phyloP scores from a whole-genome alignment of 2,888 invertebrate species.

The Caenorhabditis doughertyi region DNA sequence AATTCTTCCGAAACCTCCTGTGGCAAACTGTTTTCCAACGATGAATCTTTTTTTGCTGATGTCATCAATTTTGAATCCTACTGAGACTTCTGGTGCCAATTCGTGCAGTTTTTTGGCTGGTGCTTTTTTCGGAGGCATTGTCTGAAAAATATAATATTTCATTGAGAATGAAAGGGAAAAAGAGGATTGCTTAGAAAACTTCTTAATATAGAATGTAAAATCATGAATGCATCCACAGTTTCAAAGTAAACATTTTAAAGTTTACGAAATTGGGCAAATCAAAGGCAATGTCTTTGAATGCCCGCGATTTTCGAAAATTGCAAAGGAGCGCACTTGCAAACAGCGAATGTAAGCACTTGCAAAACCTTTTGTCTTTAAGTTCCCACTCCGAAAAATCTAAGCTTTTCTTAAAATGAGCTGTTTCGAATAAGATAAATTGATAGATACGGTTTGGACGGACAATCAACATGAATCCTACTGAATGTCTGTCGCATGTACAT shows the following conservation, averaged over 20 bases:
- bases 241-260: too few relatives aligned
- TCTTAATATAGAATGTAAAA: too few relatives aligned
- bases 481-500: too few relatives aligned
- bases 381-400: too few relatives aligned
- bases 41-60: conserved; percentile 68
- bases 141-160: not conserved
- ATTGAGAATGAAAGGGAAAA: not conserved
- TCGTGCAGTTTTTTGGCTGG: conserved; percentile 68
- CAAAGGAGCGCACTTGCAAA: conserved; percentile 31
- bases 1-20: conserved; percentile 82
- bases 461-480: too few relatives aligned
- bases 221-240: too few relatives aligned
- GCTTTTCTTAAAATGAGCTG: too few relatives aligned
- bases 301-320: conserved; percentile 39
- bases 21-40: conserved; percentile 81
- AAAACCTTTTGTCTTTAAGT: too few relatives aligned
- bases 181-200: not conserved
- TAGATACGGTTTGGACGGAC: too few relatives aligned
- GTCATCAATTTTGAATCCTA: conserved; percentile 70
- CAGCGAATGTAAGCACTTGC: too few relatives aligned
- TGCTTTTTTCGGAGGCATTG: conserved; percentile 73
- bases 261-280: not conserved
- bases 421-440: too few relatives aligned
- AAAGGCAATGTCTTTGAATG: conserved; percentile 34
- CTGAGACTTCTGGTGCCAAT: conserved; percentile 68